Evolutionary conservation across 2,797 vertebrate species (phyloP).

Genomic region (Microhierax caerulescens): DNA sequence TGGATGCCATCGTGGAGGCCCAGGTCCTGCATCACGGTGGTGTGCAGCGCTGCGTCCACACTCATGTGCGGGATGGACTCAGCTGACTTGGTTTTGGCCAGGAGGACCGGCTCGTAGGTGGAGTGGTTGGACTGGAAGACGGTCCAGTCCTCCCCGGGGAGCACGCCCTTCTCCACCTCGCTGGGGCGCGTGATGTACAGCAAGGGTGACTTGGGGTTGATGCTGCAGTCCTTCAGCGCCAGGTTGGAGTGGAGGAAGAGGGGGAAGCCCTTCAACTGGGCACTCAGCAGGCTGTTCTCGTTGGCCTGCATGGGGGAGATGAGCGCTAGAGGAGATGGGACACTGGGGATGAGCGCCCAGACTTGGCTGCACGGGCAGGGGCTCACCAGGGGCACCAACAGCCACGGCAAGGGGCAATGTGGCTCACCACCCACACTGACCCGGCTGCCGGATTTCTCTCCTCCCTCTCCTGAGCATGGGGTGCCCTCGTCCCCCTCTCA

Average conservation of each 20-base stretch:
- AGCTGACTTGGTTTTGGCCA: slow-evolving; percentile 92
- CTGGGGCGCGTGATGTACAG: slow-evolving; percentile 93
- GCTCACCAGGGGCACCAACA: neutral
- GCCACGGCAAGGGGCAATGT: accelerated
- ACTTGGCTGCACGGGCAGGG: neutral
- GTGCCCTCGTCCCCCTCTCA: neutral
- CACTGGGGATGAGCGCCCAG: accelerated
- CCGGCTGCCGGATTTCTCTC: accelerated
- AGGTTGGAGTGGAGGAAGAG: slow-evolving; percentile 97
- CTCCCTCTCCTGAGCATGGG: neutral
- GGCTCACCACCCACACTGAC: neutral
- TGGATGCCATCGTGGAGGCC: slow-evolving; percentile 97
- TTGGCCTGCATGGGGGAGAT: slow-evolving; percentile 82
- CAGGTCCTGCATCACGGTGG: slow-evolving; percentile 96
- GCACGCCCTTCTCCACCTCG: slow-evolving; percentile 89
- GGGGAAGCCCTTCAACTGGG: slow-evolving; percentile 97
- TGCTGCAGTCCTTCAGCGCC: slow-evolving; percentile 94
- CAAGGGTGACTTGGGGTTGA: slow-evolving; percentile 94
- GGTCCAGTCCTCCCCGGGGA: slow-evolving; percentile 97
- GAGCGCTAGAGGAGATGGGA: neutral
- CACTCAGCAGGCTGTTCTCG: slow-evolving; percentile 97
- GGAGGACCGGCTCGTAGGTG: slow-evolving; percentile 92
- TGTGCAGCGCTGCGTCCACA: slow-evolving; percentile 86
- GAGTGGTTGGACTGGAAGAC: slow-evolving; percentile 99
- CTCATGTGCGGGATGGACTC: slow-evolving; percentile 89